Percentiles rank a stretch among this genome's conserved stretches.
phyloP scores from a whole-genome alignment of 1,140 invertebrate genomes.

The Tetranychus cinnabarinus region DNA sequence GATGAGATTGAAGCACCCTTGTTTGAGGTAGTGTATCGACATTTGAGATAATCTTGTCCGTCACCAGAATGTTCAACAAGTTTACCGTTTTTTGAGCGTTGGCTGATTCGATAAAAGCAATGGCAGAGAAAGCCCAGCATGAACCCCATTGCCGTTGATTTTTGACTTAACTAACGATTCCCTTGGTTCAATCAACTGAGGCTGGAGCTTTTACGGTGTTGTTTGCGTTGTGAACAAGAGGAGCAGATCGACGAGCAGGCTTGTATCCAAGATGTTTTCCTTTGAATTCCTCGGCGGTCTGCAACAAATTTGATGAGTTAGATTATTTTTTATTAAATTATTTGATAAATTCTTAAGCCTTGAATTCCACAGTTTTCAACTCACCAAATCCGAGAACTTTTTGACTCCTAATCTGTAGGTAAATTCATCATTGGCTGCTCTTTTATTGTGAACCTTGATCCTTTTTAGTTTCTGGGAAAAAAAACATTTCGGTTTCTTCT shows the following conservation, averaged over 20 bases:
- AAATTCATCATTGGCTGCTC: no score
- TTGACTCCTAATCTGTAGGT: no score
- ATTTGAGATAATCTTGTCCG: slow-evolving; percentile 23
- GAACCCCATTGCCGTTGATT: slow-evolving; percentile 42
- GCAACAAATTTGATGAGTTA: no score
- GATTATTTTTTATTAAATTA: no score
- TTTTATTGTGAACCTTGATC: no score
- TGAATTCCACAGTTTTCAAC: no score
- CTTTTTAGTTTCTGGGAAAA: no score
- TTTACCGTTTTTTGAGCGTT: slow-evolving; percentile 59
- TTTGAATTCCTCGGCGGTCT: no score
- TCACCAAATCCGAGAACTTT: no score
- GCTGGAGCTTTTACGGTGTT: slow-evolving; percentile 29
- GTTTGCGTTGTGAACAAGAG: slow-evolving; percentile 14
- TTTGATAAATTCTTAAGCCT: no score
- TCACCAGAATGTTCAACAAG: slow-evolving; percentile 43
- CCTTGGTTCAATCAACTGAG: slow-evolving; percentile 56
- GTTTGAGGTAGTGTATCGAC: slow-evolving; percentile 20
- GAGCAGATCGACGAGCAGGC: not conserved
- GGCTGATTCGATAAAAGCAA: slow-evolving; percentile 34
- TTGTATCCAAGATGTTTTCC: no score
- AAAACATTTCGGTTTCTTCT: no score
- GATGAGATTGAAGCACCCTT: slow-evolving; percentile 28
- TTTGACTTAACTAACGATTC: slow-evolving; percentile 51
- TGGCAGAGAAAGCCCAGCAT: slow-evolving; percentile 25